Evolutionary conservation across 2,888 invertebrate genomes (phyloP).

Genomic region (Rambutsinella grinnellia): DNA sequence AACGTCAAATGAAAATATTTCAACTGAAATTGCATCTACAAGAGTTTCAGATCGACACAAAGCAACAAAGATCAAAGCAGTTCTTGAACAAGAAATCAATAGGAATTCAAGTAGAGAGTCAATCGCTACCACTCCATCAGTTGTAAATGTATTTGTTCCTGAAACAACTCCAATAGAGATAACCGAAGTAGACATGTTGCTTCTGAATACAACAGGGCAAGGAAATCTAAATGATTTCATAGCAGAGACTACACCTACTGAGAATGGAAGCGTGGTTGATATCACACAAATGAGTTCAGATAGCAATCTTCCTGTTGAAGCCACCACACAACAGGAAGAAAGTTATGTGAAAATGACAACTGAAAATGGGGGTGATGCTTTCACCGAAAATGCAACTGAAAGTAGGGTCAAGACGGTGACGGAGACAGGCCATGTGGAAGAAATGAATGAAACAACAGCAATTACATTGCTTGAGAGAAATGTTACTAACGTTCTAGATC

Average conservation of each 20-base stretch:
- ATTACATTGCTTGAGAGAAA: not conserved
- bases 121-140: no score
- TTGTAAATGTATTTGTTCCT: not conserved
- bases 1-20: no score
- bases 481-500: not conserved
- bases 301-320: not conserved
- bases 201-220: not conserved
- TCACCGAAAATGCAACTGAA: not conserved
- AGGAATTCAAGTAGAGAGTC: no score
- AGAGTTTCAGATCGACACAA: no score
- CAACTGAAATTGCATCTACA: no score
- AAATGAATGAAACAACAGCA: not conserved
- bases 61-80: no score
- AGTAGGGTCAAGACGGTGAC: not conserved
- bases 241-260: not conserved
- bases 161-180: not conserved
- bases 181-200: not conserved
- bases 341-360: no score
- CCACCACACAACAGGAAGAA: not conserved
- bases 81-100: no score
- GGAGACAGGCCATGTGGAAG: not conserved
- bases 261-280: constrained; percentile 1
- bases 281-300: not conserved
- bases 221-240: no score
- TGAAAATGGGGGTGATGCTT: not conserved